Evolutionary conservation across 2,888 invertebrate species (phyloP).

Genomic region (Spatulosminthurus flaviceps): DNA sequence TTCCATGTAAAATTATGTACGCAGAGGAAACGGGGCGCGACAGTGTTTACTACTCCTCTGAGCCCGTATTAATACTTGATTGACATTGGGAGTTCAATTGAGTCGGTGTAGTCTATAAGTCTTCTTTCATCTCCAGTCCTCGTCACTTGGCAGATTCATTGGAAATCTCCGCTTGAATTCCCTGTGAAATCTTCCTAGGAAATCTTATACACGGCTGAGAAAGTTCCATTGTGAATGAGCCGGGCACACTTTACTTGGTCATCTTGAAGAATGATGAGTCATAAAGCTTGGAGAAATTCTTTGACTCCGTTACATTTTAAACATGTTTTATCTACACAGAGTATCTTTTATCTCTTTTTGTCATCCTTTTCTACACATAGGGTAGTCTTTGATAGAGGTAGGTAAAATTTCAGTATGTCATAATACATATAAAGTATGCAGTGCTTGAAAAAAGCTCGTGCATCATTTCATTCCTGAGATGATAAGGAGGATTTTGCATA

Average conservation of each 20-base stretch:
- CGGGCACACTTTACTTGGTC: constrained; percentile 7
- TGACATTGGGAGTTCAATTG: background rate
- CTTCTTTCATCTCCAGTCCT: background rate
- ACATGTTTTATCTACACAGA: background rate
- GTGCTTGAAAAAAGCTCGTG: too few relatives aligned
- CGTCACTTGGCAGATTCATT: constrained; percentile 5
- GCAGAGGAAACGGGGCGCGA: background rate
- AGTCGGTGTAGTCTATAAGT: background rate
- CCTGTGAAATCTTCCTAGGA: background rate
- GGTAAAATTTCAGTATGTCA: too few relatives aligned
- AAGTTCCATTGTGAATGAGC: too few relatives aligned
- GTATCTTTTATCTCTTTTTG: background rate
- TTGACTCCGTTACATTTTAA: background rate
- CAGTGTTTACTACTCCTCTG: background rate
- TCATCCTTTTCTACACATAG: too few relatives aligned
- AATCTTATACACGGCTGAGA: background rate
- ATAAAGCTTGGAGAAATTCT: background rate
- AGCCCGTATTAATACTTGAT: background rate
- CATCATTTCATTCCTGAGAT: too few relatives aligned
- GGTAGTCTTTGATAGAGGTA: too few relatives aligned
- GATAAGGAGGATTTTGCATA: too few relatives aligned
- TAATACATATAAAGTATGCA: too few relatives aligned
- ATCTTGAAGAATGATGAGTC: background rate
- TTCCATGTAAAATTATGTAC: background rate
- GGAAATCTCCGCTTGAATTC: background rate